Evolutionary conservation across 2,888 invertebrate genomes (phyloP), one percentile per base, ranked within the genome.

Genomic region (Ametastegia equiseti): DNA sequence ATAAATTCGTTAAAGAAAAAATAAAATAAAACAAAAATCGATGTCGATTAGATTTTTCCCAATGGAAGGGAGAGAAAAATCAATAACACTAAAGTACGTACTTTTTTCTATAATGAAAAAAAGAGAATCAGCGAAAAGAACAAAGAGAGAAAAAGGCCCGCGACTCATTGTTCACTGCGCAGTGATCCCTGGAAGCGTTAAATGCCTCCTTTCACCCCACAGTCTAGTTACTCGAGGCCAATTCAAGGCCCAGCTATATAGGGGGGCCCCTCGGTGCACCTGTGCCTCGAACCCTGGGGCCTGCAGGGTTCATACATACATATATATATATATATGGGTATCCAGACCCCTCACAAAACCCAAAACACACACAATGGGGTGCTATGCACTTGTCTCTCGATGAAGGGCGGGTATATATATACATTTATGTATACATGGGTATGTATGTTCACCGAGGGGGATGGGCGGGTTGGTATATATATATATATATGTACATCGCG

Each of bases 311-410:
- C n/a, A n/a, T n/a, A n/a, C n/a, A n/a, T n/a, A n/a, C n/a, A n/a
- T n/a, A n/a, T n/a, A n/a, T n/a, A n/a, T n/a, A n/a, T n/a, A n/a
- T n/a, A n/a, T n/a, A n/a, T n/a, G n/a, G n/a, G n/a, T n/a, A n/a
- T n/a, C n/a, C 33, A n/a, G 27, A 33, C 63, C 30, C 42, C 69
- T 27, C 30, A 23, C 27, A 45, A 33, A 71, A 33, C 75, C 75
- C 54, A n/a, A 19, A 54, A 54, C 50, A 23, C 75, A 75, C 75
- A 75, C 75, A 75, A 75, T 75, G 54, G 71, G 27, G 7, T 60
- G n/a, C n/a, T n/a, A n/a, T n/a, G 54, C 75, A 75, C 75, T 75
- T 75, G 75, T 75, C 54, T 27, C n/a, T 54, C 33, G 75, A 15
- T 23, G 71, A 71, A 27, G 71, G 47, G 42, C n/a, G 63, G 33